Evolutionary conservation across 2,797 vertebrate species (phyloP), one percentile per base, ranked within the genome.

Genomic region (Galagoides demidoff): DNA sequence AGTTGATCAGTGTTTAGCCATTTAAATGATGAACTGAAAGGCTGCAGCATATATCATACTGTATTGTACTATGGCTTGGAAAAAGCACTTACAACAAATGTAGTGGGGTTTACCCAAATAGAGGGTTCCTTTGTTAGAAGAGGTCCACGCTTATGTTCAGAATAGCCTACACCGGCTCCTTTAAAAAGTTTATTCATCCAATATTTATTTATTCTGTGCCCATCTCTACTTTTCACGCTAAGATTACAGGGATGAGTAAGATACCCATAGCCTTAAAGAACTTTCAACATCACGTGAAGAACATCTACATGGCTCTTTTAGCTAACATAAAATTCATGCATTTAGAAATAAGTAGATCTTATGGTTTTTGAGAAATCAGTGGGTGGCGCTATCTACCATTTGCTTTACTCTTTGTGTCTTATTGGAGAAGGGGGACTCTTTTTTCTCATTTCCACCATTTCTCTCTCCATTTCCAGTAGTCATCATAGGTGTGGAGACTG

Each of bases 331-430:
- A 66, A 39, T 77, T 86, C 45, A 63, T 63, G 9, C 4, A n/a
- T 20, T 3, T 22, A 70, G 2, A 85, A 90, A 63, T 55, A 83
- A 64, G 16, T 34, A 43, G 4, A 52, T 34, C 12, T 59, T 23
- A 74, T 73, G 7, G 39, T 45, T 88, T 86, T 34, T 76, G 31
- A 90, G 43, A 93, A 89, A 31, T 90, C 76, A 66, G 2, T 92
- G 39, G 19, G 39, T 31, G 39, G 19, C n/a, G 52, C 7, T 85
- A 17, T 88, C 78, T 45, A 49, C 10, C 61, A 37, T 88, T 81
- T 70, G 27, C 19, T 93, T 88, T 66, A 66, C n/a, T 95, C 13
- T 92, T 83, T 43, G 13, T 57, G 22, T 39, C 34, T 93, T 90
- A 25, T 31, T 89, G 86, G 57, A 81, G 39, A 61, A 90, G 14